phyloP scores from a whole-genome alignment of 2,113 vertebrate species.

The Bufo gargarizans region DNA sequence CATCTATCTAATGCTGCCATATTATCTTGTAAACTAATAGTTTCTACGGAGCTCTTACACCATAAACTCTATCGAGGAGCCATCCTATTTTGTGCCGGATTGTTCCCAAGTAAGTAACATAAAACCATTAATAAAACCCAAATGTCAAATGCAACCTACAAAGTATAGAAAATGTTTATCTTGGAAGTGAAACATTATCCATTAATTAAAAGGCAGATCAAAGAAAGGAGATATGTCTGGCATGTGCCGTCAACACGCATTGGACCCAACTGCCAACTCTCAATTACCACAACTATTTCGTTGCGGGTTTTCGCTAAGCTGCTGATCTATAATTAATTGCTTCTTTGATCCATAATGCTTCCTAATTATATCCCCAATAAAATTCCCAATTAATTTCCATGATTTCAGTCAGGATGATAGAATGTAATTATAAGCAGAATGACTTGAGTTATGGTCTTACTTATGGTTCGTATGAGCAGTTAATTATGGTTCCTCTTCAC shows the following conservation, averaged over 20 bases:
- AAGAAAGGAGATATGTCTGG: constrained; percentile 11
- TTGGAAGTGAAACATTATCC: constrained; percentile 3
- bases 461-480: constrained; percentile 56
- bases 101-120: not conserved
- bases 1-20: too few species aligned
- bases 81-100: not conserved
- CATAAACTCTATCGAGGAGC: not conserved
- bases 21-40: too few species aligned
- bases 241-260: not conserved
- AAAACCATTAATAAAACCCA: constrained; percentile 15
- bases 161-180: constrained; percentile 15
- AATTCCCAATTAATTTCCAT: constrained; percentile 56
- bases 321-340: constrained; percentile 54
- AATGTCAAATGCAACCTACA: not conserved
- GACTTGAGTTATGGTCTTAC: constrained; percentile 54
- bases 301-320: constrained; percentile 17
- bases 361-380: constrained; percentile 58
- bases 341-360: constrained; percentile 55
- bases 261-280: constrained; percentile 22
- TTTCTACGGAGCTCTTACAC: not conserved
- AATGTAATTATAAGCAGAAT: constrained; percentile 51
- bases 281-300: constrained; percentile 13
- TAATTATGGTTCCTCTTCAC: constrained; percentile 48
- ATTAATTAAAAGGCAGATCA: constrained; percentile 13
- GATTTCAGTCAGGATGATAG: constrained; percentile 51